Conservation (phyloP, 1,140 invertebrate genomes). For the Drosophila yakuba region DNA sequence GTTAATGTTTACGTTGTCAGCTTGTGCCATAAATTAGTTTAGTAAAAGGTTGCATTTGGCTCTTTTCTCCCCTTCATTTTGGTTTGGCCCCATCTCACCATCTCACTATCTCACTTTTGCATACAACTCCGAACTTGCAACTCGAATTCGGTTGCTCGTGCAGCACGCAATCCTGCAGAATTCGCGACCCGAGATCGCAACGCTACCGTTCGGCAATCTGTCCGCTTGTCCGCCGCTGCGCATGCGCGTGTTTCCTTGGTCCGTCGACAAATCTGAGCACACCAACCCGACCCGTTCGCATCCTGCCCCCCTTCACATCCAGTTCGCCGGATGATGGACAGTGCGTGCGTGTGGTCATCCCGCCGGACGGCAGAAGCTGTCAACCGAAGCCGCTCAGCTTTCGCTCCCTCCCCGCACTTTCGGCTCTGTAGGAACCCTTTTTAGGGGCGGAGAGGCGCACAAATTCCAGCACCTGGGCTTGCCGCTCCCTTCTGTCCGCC, state of each 20-base stretch:
- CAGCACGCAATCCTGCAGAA: slow-evolving; percentile 48
- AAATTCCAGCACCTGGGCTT: slow-evolving; percentile 71
- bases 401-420: slow-evolving; percentile 5
- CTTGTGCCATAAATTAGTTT: slow-evolving; percentile 85
- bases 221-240: slow-evolving; percentile 12
- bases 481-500: slow-evolving; percentile 16
- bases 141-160: slow-evolving; percentile 46
- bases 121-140: slow-evolving; percentile 23
- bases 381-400: slow-evolving; percentile 58
- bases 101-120: slow-evolving; percentile 31
- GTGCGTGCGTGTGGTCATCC: slow-evolving; percentile 62
- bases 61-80: slow-evolving; percentile 22
- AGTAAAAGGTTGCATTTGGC: slow-evolving; percentile 81
- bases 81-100: not conserved
- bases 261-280: slow-evolving; percentile 59
- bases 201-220: slow-evolving; percentile 58
- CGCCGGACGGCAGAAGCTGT: slow-evolving; percentile 38
- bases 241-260: slow-evolving; percentile 46
- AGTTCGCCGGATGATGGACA: slow-evolving; percentile 62
- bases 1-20: slow-evolving; percentile 83
- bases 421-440: too few relatives aligned
- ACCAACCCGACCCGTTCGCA: too few relatives aligned
- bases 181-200: slow-evolving; percentile 28
- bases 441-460: slow-evolving; percentile 1
- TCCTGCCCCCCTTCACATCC: not conserved